These are phyloP conservation scores for Charaxes varanes DNA, from an alignment of 1,140 invertebrate species.

Conservation along the genomic window DNA sequence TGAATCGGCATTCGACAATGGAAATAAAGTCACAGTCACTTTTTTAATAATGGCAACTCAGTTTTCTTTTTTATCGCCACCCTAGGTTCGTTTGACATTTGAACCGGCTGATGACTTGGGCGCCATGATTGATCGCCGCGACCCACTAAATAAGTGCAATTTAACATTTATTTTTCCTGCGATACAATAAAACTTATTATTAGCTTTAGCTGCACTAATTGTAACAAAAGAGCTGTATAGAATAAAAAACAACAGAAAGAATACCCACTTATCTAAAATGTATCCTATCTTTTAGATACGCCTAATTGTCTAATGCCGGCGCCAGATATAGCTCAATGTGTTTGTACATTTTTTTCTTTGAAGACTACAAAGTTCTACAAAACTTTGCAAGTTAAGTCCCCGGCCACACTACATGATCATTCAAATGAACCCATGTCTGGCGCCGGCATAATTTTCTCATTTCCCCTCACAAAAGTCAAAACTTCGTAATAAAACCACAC, in stretches of 20 bases:
- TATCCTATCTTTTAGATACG: too few species aligned
- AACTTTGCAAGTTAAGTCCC: too few species aligned
- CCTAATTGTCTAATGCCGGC: too few species aligned
- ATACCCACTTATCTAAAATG: too few species aligned
- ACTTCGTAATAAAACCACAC: too few species aligned
- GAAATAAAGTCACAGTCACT: slow-evolving; percentile 74
- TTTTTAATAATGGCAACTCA: slow-evolving; percentile 73
- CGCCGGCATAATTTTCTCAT: too few species aligned
- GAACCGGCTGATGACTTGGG: slow-evolving; percentile 70
- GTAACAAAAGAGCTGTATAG: neutral
- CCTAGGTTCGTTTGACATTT: slow-evolving; percentile 72
- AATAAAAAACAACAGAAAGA: neutral
- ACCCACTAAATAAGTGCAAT: slow-evolving; percentile 71
- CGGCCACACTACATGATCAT: too few species aligned
- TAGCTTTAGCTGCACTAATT: slow-evolving; percentile 26
- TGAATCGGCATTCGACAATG: slow-evolving; percentile 72
- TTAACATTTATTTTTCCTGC: slow-evolving; percentile 64
- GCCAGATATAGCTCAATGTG: too few species aligned
- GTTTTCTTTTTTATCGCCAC: slow-evolving; percentile 68
- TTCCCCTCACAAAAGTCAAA: too few species aligned
- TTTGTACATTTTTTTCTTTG: too few species aligned
- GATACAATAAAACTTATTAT: slow-evolving; percentile 60
- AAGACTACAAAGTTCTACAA: too few species aligned
- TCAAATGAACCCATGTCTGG: too few species aligned
- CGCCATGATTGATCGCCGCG: slow-evolving; percentile 69